Evolutionary conservation across 2,797 vertebrate species (phyloP), one percentile per base, ranked within the genome.

Genomic region (Steatocranus sp.): DNA sequence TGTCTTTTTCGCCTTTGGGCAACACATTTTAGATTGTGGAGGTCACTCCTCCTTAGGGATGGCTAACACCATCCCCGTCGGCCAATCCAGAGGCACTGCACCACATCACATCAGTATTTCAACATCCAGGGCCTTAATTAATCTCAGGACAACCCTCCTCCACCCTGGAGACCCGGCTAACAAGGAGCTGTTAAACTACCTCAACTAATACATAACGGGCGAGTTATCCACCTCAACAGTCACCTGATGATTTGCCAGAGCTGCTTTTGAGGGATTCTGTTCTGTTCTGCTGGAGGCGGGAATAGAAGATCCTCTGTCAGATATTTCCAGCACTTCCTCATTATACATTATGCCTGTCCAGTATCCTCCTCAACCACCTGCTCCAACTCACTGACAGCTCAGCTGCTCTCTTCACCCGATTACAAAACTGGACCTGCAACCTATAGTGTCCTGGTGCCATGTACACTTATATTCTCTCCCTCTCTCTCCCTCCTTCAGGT

Each of bases 71-170:
- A 58, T 32, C 27, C 54, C 54, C 2, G 9, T 34, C 17, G 1
- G 54, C 54, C 54, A 11, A 58, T 58, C 54, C 54, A 58, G 54
- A 58, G 54, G 54, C 30, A 58, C 54, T 32, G 27, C 15, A 58
- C 54, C 27, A 11, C 27, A 58, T 18, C 30, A n/a, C 54, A 32
- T 32, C 30, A 32, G 17, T 32, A 58, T 58, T 58, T 58, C 6
- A 58, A 32, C 30, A 58, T 34, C 54, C 54, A 58, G 54, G 54
- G 27, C 30, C 17, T 32, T 58, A 58, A 58, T 18, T 18, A 58
- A 58, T 11, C 17, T 58, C 30, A 58, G 54, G 30, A 32, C 30
- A 32, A 58, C 18, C 17, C 54, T n/a, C 3, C 27, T 32, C 30
- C 54, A 58, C 30, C 54, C 30, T 32, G 17, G 17, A 58, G 30